Percentiles rank a stretch among this genome's conserved stretches.
Evolutionary conservation across 2,113 vertebrate species (phyloP).

Genomic region (Notothenia rossii): DNA sequence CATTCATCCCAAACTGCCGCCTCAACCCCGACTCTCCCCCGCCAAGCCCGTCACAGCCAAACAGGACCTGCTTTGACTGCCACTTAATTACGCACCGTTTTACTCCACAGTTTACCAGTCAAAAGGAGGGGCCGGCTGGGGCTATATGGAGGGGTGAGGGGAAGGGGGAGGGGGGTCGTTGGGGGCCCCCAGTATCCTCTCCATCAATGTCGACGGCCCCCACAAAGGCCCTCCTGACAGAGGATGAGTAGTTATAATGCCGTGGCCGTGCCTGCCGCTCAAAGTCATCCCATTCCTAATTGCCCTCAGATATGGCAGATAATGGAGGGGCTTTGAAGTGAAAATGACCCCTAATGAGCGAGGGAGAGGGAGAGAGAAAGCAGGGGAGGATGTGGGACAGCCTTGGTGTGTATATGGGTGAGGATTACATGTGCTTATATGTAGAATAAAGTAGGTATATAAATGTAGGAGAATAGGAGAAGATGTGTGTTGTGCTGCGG

Average conservation of each 20-base stretch:
- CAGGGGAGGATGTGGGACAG: slow-evolving; percentile 28
- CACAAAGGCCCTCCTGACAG: slow-evolving; percentile 89
- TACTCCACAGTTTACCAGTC: slow-evolving; percentile 92
- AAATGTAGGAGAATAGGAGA: slow-evolving; percentile 63
- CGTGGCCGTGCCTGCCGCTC: slow-evolving; percentile 88
- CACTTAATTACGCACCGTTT: slow-evolving; percentile 94
- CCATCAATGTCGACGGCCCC: slow-evolving; percentile 88
- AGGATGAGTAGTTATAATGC: slow-evolving; percentile 90
- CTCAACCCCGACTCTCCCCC: slow-evolving; percentile 83
- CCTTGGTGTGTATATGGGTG: not conserved
- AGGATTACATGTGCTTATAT: slow-evolving; percentile 32
- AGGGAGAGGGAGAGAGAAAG: slow-evolving; percentile 78
- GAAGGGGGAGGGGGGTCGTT: too few species aligned
- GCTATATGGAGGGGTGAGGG: slow-evolving; percentile 41
- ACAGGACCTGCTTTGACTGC: slow-evolving; percentile 93
- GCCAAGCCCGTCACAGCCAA: slow-evolving; percentile 86
- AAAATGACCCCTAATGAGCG: slow-evolving; percentile 91
- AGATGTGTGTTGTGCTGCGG: slow-evolving; percentile 57
- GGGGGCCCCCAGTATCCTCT: slow-evolving; percentile 81
- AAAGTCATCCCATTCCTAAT: slow-evolving; percentile 93
- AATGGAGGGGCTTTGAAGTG: slow-evolving; percentile 92
- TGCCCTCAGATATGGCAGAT: slow-evolving; percentile 93
- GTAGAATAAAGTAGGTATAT: slow-evolving; percentile 41
- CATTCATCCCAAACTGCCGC: slow-evolving; percentile 83
- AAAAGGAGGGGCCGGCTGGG: slow-evolving; percentile 78